These are phyloP conservation scores for Fragum fragum DNA, from an alignment of 2,888 invertebrate genomes.

Conservation along the genomic window DNA sequence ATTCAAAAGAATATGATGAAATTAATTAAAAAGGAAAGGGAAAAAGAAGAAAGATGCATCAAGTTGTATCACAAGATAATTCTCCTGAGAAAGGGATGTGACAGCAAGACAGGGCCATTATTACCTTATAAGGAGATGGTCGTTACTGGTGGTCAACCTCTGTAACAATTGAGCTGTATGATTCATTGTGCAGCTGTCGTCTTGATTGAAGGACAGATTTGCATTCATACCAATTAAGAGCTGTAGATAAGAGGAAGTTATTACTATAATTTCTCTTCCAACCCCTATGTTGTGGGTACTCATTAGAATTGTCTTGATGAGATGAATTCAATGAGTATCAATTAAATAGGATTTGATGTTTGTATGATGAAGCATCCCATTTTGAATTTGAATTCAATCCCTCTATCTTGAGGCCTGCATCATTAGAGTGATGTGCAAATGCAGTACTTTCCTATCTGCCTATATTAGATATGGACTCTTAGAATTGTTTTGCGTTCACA, in stretches of 20 bases:
- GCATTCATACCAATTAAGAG: background rate
- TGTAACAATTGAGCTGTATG: background rate
- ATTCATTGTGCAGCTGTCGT: constrained; percentile 18
- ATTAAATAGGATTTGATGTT: background rate
- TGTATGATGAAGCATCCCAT: too few species aligned
- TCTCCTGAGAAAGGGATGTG: too few species aligned
- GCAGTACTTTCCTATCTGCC: too few species aligned
- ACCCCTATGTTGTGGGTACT: background rate
- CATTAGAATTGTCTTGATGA: background rate
- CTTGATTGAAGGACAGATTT: background rate
- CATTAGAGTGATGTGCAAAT: too few species aligned
- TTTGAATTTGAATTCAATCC: too few species aligned
- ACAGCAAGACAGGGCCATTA: background rate
- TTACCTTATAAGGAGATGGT: constrained; percentile 11
- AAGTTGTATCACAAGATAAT: too few species aligned
- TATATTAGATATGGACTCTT: too few species aligned
- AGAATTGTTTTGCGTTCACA: too few species aligned
- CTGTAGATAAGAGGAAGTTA: background rate
- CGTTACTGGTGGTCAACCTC: background rate
- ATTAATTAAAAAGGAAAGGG: too few species aligned
- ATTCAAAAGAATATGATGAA: too few species aligned
- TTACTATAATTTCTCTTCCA: background rate
- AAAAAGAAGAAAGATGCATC: background rate
- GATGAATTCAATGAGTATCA: background rate
- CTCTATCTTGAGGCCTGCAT: too few species aligned